Evolutionary conservation across 2,888 invertebrate genomes (phyloP).

Genomic region (Melieria picta): DNA sequence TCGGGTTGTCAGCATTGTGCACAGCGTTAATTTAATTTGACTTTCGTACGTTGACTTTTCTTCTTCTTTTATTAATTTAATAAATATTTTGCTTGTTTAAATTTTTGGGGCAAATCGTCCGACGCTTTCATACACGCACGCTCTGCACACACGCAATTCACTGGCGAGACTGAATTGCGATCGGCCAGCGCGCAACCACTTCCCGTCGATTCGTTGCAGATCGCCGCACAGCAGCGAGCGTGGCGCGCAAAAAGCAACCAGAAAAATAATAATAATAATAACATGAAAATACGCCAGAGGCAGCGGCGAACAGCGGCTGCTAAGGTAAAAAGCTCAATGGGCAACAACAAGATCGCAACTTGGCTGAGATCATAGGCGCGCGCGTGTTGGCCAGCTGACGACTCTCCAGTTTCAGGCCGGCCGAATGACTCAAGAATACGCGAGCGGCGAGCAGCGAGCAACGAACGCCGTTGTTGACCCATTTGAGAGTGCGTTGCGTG

Average conservation of each 20-base stretch:
- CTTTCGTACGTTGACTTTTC: too few relatives aligned
- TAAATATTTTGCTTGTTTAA: too few relatives aligned
- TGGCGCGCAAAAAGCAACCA: neutral
- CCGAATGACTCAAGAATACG: neutral
- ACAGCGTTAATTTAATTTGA: too few relatives aligned
- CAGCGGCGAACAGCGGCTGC: neutral
- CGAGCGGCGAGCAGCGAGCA: neutral
- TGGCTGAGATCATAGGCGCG: neutral
- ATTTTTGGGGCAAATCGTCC: too few relatives aligned
- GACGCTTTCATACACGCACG: conserved; percentile 43
- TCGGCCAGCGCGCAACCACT: conserved; percentile 10
- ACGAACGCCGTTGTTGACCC: neutral
- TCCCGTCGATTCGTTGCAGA: neutral
- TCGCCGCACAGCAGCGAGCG: neutral
- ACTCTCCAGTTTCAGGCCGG: too few relatives aligned
- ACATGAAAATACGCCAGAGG: too few relatives aligned
- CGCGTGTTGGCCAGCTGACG: too few relatives aligned
- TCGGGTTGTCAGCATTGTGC: too few relatives aligned
- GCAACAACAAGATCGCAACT: conserved; percentile 23
- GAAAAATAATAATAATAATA: too few relatives aligned
- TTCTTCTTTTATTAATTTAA: too few relatives aligned
- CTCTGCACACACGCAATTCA: conserved; percentile 59
- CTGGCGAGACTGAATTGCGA: conserved; percentile 49
- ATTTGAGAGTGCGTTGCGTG: neutral
- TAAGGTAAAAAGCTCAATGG: conserved; percentile 21